Conservation (phyloP, 2,888 invertebrate genomes). For the Melikaiella ostensackeni region DNA sequence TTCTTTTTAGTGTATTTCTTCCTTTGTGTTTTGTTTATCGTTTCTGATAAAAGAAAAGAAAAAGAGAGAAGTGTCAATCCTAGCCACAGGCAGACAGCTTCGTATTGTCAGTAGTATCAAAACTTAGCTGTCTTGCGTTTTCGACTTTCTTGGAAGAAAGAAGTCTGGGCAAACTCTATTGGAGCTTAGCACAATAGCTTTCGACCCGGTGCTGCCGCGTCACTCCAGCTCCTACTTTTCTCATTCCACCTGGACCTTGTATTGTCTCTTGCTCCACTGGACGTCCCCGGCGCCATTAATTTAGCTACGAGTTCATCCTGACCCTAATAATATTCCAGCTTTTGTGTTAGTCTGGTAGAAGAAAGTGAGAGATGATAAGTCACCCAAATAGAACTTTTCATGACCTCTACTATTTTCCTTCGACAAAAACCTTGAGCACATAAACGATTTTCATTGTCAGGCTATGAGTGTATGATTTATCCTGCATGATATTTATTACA, state of each 20-base stretch:
- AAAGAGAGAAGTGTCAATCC: constrained; percentile 34
- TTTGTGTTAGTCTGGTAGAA: constrained; percentile 20
- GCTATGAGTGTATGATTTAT: not conserved
- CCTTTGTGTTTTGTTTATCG: not conserved
- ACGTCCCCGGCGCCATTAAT: constrained; percentile 65
- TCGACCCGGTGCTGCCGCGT: constrained; percentile 56
- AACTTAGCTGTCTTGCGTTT: constrained; percentile 57
- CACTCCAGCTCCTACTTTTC: constrained; percentile 48
- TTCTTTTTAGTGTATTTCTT: not conserved
- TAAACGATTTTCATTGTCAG: not conserved
- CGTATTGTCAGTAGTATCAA: constrained; percentile 32
- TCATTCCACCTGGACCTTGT: constrained; percentile 57
- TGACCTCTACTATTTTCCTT: constrained; percentile 17
- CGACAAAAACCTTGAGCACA: constrained; percentile 33
- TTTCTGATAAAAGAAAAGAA: not conserved
- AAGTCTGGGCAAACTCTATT: constrained; percentile 69
- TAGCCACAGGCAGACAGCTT: constrained; percentile 21
- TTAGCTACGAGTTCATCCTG: constrained; percentile 64
- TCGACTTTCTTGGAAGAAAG: constrained; percentile 64
- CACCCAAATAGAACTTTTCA: not conserved
- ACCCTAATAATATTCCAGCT: constrained; percentile 58
- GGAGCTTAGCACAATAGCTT: constrained; percentile 69
- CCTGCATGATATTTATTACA: not conserved
- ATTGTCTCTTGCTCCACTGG: constrained; percentile 67
- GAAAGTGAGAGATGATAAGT: constrained; percentile 20